Conservation (phyloP, 2,797 vertebrate species). For the Linurgus olivaceus region DNA sequence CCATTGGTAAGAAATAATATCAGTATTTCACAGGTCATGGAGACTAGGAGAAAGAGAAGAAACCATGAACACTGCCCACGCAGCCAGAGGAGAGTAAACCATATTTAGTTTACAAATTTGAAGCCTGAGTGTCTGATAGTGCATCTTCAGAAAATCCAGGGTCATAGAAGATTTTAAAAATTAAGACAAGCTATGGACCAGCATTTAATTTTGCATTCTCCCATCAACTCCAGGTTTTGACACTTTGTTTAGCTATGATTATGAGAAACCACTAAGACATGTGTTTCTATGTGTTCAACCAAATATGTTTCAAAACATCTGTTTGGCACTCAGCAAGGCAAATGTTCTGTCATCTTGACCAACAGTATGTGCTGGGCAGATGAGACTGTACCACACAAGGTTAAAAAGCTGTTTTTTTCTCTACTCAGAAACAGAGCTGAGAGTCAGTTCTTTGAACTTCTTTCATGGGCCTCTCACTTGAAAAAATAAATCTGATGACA, state of each 20-base stretch:
- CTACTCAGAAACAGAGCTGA: not conserved
- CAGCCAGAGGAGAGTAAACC: not conserved
- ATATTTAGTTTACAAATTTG: not conserved
- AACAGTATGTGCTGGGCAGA: not conserved
- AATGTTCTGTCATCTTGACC: conserved; percentile 35
- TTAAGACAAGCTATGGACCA: not conserved
- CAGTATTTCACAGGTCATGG: not conserved
- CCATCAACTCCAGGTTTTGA: not conserved
- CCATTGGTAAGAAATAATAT: not conserved
- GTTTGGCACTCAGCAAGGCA: conserved; percentile 33
- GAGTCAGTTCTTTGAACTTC: not conserved
- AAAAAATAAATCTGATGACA: not conserved
- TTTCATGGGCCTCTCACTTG: not conserved
- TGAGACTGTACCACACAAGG: not conserved
- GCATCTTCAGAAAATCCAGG: not conserved
- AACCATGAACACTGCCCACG: not conserved
- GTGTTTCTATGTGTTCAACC: not conserved
- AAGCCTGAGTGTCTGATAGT: not conserved
- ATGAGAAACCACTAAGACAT: not conserved
- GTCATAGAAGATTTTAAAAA: not conserved
- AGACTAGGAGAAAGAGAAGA: not conserved
- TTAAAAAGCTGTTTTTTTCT: conserved; percentile 2
- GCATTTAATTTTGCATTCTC: not conserved
- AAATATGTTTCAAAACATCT: conserved; percentile 8
- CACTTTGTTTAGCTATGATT: not conserved